Evolutionary conservation across 2,797 vertebrate species (phyloP).

Genomic region (Fratercula arctica): DNA sequence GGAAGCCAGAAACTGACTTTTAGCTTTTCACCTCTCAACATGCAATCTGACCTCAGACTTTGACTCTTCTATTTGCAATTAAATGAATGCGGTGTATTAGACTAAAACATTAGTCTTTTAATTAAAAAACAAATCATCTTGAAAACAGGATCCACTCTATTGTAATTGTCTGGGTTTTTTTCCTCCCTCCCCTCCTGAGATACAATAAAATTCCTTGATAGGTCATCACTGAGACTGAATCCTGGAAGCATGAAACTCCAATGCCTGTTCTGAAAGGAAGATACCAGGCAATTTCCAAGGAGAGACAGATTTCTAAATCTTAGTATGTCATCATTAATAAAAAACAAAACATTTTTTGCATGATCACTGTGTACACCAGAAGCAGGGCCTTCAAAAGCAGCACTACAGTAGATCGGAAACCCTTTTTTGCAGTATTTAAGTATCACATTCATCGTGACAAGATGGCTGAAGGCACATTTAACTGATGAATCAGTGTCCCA

Average conservation of each 20-base stretch:
- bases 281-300: not conserved
- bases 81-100: not conserved
- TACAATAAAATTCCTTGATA: not conserved
- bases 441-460: not conserved
- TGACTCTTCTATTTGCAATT: not conserved
- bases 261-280: not conserved
- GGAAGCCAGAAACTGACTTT: not conserved
- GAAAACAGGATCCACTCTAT: not conserved
- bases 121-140: not conserved
- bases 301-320: not conserved
- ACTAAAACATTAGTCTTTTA: not conserved
- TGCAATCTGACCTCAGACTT: not conserved
- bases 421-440: not conserved
- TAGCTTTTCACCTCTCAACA: not conserved
- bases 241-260: not conserved
- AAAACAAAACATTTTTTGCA: not conserved
- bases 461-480: not conserved
- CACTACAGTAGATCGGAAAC: not conserved
- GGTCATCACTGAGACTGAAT: not conserved
- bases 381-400: not conserved
- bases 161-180: fast-evolving
- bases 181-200: not conserved
- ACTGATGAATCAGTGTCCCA: not conserved
- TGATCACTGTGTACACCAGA: not conserved
- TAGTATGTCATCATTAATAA: not conserved